Base-by-base conservation (phyloP, 2,888 invertebrate species). In the Drosophila atripex region DNA sequence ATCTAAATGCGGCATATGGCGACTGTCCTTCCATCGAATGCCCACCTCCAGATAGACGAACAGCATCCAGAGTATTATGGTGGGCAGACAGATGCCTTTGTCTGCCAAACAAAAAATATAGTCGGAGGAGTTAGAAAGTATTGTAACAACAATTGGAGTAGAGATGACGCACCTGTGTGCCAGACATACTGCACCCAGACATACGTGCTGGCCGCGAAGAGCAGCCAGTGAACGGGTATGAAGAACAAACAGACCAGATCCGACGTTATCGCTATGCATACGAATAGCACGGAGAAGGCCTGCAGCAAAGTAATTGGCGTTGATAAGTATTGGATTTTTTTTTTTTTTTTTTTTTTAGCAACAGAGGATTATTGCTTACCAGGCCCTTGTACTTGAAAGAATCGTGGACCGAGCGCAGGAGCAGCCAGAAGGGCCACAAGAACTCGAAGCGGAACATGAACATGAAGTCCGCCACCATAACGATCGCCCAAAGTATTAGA, bases 181-280 rank as follows among this genome's bases (percentile, higher is more conserved):
- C 98, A 99, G 77, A 98, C 97, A 92, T 97, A 98, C 92, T 99
- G 98, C 90, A 99, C 97, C 98, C 98, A 99, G 76, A 99, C 98
- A 92, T 99, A 99, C 89, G 98, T 98, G 93, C 98, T 98, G 89
- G 99, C 99, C 73, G 97, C 97, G 92, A 99, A 98, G 93, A 99
- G 98, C 91, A 98, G 94, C 96, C 98, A 98, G 92, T 98, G 97
- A 87, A 98, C 96, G 80, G 99, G 99, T 93, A 99, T 98, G 93
- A 99, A 98, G 93, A 99, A 97, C 93, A 97, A 98, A 94, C 98
- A 99, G 92, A 99, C 96, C 95, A 99, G 96, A 93, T 99, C 99
- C 88, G 99, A 98, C 78, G 98, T 98, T 88, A 99, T 95, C 82
- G 98, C 98, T 92, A 99, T 96, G 93, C 97, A 98, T 91, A 99